Evolutionary conservation across 2,113 vertebrate species (phyloP), one percentile per base, ranked within the genome.

Genomic region (Xenus cinereus): DNA sequence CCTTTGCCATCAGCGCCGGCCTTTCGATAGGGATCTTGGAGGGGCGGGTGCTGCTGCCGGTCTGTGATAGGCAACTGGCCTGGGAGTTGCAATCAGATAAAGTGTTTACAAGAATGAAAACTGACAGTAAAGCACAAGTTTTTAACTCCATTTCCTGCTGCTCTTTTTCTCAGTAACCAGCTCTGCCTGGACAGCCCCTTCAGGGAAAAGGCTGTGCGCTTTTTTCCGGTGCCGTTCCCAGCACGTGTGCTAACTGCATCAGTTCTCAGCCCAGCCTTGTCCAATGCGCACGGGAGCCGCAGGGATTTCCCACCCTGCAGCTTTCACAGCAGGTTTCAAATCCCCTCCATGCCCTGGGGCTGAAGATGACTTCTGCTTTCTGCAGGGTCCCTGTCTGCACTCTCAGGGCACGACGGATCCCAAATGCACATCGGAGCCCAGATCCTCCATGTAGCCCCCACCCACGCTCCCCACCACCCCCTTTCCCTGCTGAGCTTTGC

Each of bases 241-340:
- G 46, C 24, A 19, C 3, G 0, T 45, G 78, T 24, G 4, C 57
- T 22, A 3, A 28, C 27, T 23, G n/a, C 4, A 0, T 18, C 73
- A 14, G 17, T 63, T 79, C 84, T 82, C 90, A 72, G 92, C 78
- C 71, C 87, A 19, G 0, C n/a, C 46, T 78, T 50, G 24, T 39
- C 37, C 39, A 48, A 10, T 5, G 1, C 0, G 0, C 32, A 24
- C 2, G 4, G 7, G 26, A 39, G 57, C 67, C 2, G 0, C 39
- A 30, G 79, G n/a, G 30, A 35, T 41, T 84, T 71, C 81, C 77
- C 54, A 33, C 11, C 33, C 57, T 56, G 35, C 53, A 72, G 71
- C 4, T 88, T 90, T 54, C 30, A 62, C n/a, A 1, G 3, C 0
- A 1, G 9, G 3, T 68, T 71, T 81, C 37, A 20, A 24, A 67